phyloP scores from a whole-genome alignment of 1,140 invertebrate genomes.

The Daktulosphaira vitifoliae region DNA sequence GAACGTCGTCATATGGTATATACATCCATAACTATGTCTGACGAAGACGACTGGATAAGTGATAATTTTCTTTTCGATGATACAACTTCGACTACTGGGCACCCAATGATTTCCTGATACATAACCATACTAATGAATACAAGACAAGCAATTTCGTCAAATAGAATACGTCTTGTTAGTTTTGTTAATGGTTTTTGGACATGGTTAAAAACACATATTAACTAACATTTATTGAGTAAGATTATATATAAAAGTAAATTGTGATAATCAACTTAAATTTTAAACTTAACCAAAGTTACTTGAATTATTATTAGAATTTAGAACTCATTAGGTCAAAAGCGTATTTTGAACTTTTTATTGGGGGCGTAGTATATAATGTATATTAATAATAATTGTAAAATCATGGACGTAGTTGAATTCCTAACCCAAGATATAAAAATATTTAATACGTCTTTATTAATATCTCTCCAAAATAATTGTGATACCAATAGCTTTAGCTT shows the following conservation, averaged over 20 bases:
- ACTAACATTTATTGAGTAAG: background rate
- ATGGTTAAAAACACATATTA: conserved; percentile 25
- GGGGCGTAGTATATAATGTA: too few relatives aligned
- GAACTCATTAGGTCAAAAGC: too few relatives aligned
- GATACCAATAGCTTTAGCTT: too few relatives aligned
- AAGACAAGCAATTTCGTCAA: conserved; percentile 18
- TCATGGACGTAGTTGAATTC: too few relatives aligned
- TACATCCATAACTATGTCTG: conserved; percentile 27
- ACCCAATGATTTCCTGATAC: conserved; percentile 30
- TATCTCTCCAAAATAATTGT: too few relatives aligned
- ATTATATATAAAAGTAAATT: conserved; percentile 1
- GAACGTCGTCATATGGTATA: conserved; percentile 30
- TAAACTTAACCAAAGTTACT: too few relatives aligned
- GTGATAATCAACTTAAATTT: conserved; percentile 7
- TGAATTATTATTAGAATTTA: too few relatives aligned
- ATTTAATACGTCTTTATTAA: too few relatives aligned
- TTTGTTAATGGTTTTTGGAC: conserved; percentile 30
- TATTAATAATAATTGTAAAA: too few relatives aligned
- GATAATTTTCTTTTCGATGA: conserved; percentile 23
- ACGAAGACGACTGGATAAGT: conserved; percentile 26
- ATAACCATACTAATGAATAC: conserved; percentile 28
- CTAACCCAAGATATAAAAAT: too few relatives aligned
- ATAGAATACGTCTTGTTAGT: conserved; percentile 20
- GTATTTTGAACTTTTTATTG: too few relatives aligned
- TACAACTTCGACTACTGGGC: conserved; percentile 16